Evolutionary conservation across 1,140 invertebrate genomes (phyloP), one percentile per base, ranked within the genome.

Genomic region (Drosophila tropicalis): DNA sequence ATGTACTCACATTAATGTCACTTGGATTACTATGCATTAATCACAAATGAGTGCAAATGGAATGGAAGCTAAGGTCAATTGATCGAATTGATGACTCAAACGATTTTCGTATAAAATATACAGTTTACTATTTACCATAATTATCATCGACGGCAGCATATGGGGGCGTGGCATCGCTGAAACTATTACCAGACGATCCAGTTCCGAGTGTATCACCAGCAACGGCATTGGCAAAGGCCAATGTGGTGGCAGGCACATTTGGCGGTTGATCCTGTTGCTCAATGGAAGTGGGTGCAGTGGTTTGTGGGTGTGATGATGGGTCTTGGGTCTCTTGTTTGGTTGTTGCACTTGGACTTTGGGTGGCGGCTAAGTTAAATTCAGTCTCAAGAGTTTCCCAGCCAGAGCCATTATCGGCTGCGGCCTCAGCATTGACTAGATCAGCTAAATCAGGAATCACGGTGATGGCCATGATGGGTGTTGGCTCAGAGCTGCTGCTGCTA

Each of bases 221-320:
- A 40, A 83, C 83, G 17, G 90, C 83, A 72, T 91, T 90, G 40
- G 83, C 79, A 67, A 91, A 91, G 15, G 86, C 79, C 68, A 91
- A 60, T 3, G 90, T 91, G 39, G 90, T 91, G 22, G 90, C 86
- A 5, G 90, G 90, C 57, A 91, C 72, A 10, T 75, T 81, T 36
- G 81, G 80, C 0, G 90, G 90, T 57, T 91, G 87, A 82, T 91
- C 90, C 67, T 91, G 90, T 55, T 91, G 90, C 70, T 91, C 90
- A 47, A 91, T 90, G 56, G 90, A 91, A 54, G 90, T 90, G 61
- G 90, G 76, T 29, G 83, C 51, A 4, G 90, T 91, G 63, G 68
- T 51, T 19, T 40, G 69, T 29, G 55, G 69, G 17, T 47, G 25
- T 25, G 36, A 29, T 29, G 29, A 29, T 29, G 29, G 29, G 29